Evolutionary conservation across 2,797 vertebrate species (phyloP), one percentile per base, ranked within the genome.

Genomic region (Psittacula echo): DNA sequence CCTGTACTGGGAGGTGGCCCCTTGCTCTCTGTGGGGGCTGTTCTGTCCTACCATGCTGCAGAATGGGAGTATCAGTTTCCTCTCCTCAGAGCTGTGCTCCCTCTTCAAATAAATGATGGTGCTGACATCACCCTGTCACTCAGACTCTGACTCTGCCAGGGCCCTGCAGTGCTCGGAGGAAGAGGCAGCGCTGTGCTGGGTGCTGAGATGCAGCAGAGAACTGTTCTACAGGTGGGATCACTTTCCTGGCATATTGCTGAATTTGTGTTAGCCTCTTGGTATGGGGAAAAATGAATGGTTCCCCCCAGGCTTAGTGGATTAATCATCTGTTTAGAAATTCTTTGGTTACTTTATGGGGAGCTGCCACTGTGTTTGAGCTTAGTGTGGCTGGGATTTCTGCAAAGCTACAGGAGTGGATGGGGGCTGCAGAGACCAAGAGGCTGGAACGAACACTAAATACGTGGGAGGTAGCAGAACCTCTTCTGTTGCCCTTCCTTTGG

Each of bases 71-170:
- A 1, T 37, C 0, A 0, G 65, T 51, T 2, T 12, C 37, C 53
- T 86, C 21, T 94, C 41, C 47, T 42, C 61, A 19, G 3, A 3
- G 42, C 60, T 71, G 19, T 58, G 64, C 79, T 89, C 70, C 67
- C 45, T 72, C 70, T 78, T 77, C 66, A 76, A 96, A 96, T 96
- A 96, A 97, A 97, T 6, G 0, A 94, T 93, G 93, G 95, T 96
- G 96, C 95, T 96, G 78, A 75, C 42, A 72, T 82, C 48, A 48
- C 26, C 47, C 42, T 75, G 44, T 78, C 4, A 13, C 65, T 54
- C 3, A 1, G 56, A 2, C 73, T 94, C 79, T 91, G 50, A 29
- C 48, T 87, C 47, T 87, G 32, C 42, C 66, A 2, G 6, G 15
- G 56, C 34, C 34, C 37, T 32, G 0, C 34, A 9, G 10, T 0